These are phyloP conservation scores for Psilopogon haemacephalus DNA, from an alignment of 2,113 vertebrate genomes.

Conservation along the genomic window DNA sequence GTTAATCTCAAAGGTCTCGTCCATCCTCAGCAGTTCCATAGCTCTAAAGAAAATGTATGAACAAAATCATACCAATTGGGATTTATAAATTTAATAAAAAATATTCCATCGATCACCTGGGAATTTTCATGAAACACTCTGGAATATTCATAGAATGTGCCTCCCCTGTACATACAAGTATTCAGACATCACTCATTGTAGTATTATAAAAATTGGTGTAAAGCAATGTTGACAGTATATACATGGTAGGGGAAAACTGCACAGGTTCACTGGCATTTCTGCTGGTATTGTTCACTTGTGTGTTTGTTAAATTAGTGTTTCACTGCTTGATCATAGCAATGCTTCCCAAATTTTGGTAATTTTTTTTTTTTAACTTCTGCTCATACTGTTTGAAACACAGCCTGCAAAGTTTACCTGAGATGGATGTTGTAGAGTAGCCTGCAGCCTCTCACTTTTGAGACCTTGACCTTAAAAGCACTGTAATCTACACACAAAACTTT, in stretches of 20 bases:
- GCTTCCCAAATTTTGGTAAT: neutral
- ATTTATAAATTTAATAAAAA: neutral
- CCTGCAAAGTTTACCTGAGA: neutral
- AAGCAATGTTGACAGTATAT: neutral
- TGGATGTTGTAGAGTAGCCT: neutral
- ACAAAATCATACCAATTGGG: neutral
- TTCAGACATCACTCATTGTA: neutral
- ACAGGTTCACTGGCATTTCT: neutral
- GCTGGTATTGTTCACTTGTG: fast-evolving
- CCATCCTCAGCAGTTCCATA: too few species aligned
- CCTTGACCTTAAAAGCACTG: neutral
- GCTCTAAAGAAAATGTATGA: neutral
- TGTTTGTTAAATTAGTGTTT: neutral
- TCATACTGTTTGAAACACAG: neutral
- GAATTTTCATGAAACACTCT: neutral
- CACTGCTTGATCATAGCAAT: neutral
- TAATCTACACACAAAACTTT: neutral
- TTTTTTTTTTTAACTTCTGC: neutral
- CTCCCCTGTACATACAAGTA: neutral
- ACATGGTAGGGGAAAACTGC: neutral
- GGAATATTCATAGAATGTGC: neutral
- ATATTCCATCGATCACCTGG: neutral
- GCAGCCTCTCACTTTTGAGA: neutral
- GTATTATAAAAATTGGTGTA: neutral
- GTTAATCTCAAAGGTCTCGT: too few species aligned